Evolutionary conservation across 1,140 invertebrate species (phyloP), one percentile per base, ranked within the genome.

Genomic region (Gonioctena quinquepunctata): DNA sequence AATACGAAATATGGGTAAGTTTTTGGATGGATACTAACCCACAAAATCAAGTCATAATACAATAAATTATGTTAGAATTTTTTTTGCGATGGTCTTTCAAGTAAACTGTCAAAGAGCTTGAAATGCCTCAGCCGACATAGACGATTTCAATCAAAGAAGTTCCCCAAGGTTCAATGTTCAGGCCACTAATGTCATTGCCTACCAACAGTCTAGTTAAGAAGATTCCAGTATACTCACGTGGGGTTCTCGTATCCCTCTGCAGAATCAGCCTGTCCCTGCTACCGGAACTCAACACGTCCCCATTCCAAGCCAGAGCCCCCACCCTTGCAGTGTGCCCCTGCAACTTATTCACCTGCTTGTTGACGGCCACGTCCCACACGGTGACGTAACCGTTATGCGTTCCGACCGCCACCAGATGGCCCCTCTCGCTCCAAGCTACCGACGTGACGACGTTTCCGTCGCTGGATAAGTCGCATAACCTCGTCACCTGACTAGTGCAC

Each of bases 351-450:
- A 97, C 90, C 86, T 97, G 92, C 83, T 99, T 99, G 75, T 93
- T 96, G n/a, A 94, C 93, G 27, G 94, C 90, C 3, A 98, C 97
- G 82, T 97, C 96, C 97, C 97, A 99, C 2, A 99, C 94, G 80
- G 98, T 97, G 42, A 99, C 97, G 79, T 95, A 94, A 50, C 97
- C 97, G 80, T 95, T 92, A 85, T 99, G 94, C 2, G 98, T 99
- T 3, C 98, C 98, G 19, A 99, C 97, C 0, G 98, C 96, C 0
- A 99, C 96, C 26, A 96, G 87, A 82, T 97, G 94, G 11, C 98
- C 98, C 69, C 96, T 88, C 83, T 99, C 98, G 80, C 97, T 96
- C 98, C 98, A 99, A 11, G 98, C 95, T 8, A 99, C 98, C 1
- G 97, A 99, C 0, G 98, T 99, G 2, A 99, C 97, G 16, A 94